Base-by-base conservation (phyloP, 2,888 invertebrate species). In the Stegophylla sp. region DNA sequence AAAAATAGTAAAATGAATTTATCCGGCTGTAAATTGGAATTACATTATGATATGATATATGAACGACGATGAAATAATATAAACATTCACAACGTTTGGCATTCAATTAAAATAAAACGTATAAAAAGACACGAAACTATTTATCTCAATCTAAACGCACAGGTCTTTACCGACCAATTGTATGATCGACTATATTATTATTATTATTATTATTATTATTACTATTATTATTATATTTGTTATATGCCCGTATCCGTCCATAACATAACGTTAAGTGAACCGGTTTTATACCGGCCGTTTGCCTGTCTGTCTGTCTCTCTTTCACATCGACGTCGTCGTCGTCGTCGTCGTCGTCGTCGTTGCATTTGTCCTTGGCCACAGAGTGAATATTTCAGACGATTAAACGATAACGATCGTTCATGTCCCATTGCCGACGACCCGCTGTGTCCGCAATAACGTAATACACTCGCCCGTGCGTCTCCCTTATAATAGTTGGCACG, bases 341-440 rank as follows among this genome's bases (percentile, higher is more conserved):
- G 28, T 23, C 48, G 61, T n/a, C 3, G 59, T 23, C 73, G 53
- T 56, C 23, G 61, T 74, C 41, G 43, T 10, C 15, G 59, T 56
- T 10, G 77, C 66, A 12, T 69, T 71, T 71, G 72, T 53, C 67
- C 66, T 64, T 51, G 72, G 56, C 41, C 41, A 53, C 53, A 34
- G 74, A 75, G 75, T 53, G 64, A 66, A 75, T 75, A 75, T 75
- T 75, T 75, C 75, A 75, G 75, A 75, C 75, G 75, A 75, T 75
- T 75, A 75, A 75, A 75, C 75, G 75, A 75, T 75, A 75, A 75
- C 75, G 75, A 75, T 75, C 76, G 75, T 82, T 82, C 76, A 66
- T 75, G 67, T 64, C 71, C 76, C 82, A 75, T 74, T 82, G 72
- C 76, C 82, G 69, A 43, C 77, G 67, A 67, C 67, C 67, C 66